Percentiles rank a stretch among this genome's conserved stretches.
Evolutionary conservation across 1,140 invertebrate genomes (phyloP).

Genomic region (Aporrectodea caliginosa): DNA sequence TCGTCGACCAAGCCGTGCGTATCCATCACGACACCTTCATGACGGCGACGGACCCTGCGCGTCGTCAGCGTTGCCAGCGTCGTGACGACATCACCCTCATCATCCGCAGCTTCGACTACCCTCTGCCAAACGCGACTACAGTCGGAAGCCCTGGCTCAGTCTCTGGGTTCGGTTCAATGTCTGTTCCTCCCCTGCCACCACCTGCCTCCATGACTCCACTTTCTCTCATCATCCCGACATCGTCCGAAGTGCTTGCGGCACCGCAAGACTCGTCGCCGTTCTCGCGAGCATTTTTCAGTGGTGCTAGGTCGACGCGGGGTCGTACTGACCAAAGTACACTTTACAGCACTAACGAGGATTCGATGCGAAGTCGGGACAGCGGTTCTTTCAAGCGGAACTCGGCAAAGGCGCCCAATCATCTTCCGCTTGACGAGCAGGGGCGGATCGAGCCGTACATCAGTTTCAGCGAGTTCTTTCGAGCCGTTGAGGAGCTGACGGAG

Average conservation of each 20-base stretch:
- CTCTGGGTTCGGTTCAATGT: conserved; percentile 33
- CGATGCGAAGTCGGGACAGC: conserved; percentile 44
- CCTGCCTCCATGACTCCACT: neutral
- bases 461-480: conserved; percentile 75
- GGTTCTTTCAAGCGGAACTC: conserved; percentile 38
- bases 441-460: conserved; percentile 77
- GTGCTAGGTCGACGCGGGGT: neutral
- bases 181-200: conserved; percentile 8
- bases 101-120: conserved; percentile 81
- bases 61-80: conserved; percentile 55
- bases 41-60: conserved; percentile 37
- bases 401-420: conserved; percentile 38
- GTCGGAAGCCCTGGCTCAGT: conserved; percentile 39
- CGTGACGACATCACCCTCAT: conserved; percentile 78
- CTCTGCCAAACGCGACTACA: conserved; percentile 62
- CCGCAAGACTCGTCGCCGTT: conserved; percentile 24
- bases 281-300: conserved; percentile 26
- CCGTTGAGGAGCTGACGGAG: conserved; percentile 62
- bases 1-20: conserved; percentile 77
- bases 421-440: conserved; percentile 61
- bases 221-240: conserved; percentile 28
- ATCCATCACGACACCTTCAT: conserved; percentile 78
- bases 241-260: conserved; percentile 12
- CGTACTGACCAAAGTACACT: neutral
- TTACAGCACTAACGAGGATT: conserved; percentile 39